These are phyloP conservation scores for Drosophila picticornis DNA, from an alignment of 2,888 invertebrate species.

Conservation along the genomic window DNA sequence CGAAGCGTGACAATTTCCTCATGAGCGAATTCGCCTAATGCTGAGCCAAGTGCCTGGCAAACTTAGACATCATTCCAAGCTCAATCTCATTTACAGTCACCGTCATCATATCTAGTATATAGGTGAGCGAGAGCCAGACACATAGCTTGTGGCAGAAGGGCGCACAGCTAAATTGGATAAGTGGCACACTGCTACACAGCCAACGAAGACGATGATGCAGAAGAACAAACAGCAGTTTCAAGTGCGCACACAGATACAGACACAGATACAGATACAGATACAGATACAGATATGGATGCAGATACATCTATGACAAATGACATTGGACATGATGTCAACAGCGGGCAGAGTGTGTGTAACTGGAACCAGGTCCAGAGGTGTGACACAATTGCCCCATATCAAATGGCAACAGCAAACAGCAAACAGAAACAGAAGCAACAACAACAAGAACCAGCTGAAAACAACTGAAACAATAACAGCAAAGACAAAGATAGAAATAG, in stretches of 20 bases:
- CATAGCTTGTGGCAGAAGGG: constrained; percentile 17
- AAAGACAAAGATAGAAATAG: not conserved
- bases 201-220: not conserved
- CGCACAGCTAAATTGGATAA: constrained; percentile 16
- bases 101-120: constrained; percentile 26
- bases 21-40: constrained; percentile 47
- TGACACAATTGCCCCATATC: constrained; percentile 74
- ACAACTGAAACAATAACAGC: constrained; percentile 31
- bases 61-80: constrained; percentile 20
- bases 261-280: not conserved
- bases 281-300: not conserved
- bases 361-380: constrained; percentile 58
- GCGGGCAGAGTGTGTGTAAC: constrained; percentile 39
- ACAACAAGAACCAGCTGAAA: constrained; percentile 19
- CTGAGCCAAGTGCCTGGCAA: constrained; percentile 31
- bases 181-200: constrained; percentile 25
- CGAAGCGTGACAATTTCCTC: constrained; percentile 60
- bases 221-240: constrained; percentile 29
- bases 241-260: constrained; percentile 22
- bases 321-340: constrained; percentile 58
- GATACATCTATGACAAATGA: constrained; percentile 67
- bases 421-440: constrained; percentile 32
- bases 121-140: constrained; percentile 4
- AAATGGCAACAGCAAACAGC: constrained; percentile 54
- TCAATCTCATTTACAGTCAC: constrained; percentile 36